These are phyloP conservation scores for Spheniscus humboldti DNA, from an alignment of 2,797 vertebrate genomes.

Conservation along the genomic window DNA sequence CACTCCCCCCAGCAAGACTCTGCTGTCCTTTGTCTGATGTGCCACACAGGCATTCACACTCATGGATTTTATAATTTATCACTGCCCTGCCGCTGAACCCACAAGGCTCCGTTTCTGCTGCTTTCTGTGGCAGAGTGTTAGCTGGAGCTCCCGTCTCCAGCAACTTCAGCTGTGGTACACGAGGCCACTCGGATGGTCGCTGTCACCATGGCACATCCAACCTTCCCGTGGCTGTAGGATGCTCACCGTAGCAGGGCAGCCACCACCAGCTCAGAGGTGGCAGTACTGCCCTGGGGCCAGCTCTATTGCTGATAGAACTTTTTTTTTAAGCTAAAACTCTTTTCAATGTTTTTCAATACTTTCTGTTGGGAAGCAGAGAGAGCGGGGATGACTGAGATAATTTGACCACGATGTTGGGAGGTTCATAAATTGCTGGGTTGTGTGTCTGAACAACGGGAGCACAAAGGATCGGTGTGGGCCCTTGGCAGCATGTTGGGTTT, in stretches of 20 bases:
- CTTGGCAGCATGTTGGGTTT: not conserved
- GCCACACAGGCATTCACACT: not conserved
- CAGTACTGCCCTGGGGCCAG: not conserved
- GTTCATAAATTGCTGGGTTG: not conserved
- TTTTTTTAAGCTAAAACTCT: not conserved
- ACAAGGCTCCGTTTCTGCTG: rapidly evolving
- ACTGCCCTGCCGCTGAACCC: constrained; percentile 8
- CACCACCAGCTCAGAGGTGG: not conserved
- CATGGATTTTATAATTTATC: not conserved
- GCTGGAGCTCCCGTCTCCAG: not conserved
- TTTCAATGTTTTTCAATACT: not conserved
- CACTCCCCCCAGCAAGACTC: not conserved
- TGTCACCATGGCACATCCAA: rapidly evolving
- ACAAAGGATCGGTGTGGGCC: not conserved
- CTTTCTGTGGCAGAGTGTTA: rapidly evolving
- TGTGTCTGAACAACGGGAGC: not conserved
- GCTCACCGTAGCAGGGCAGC: not conserved
- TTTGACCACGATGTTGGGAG: not conserved
- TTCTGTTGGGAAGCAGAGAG: not conserved
- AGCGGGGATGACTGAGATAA: no score
- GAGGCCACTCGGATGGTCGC: rapidly evolving
- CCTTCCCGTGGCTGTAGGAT: rapidly evolving
- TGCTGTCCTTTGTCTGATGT: constrained; percentile 1
- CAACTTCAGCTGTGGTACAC: rapidly evolving
- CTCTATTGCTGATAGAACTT: not conserved